Base-by-base conservation (phyloP, 2,888 invertebrate species). In the Lasioglossum calceatum region DNA sequence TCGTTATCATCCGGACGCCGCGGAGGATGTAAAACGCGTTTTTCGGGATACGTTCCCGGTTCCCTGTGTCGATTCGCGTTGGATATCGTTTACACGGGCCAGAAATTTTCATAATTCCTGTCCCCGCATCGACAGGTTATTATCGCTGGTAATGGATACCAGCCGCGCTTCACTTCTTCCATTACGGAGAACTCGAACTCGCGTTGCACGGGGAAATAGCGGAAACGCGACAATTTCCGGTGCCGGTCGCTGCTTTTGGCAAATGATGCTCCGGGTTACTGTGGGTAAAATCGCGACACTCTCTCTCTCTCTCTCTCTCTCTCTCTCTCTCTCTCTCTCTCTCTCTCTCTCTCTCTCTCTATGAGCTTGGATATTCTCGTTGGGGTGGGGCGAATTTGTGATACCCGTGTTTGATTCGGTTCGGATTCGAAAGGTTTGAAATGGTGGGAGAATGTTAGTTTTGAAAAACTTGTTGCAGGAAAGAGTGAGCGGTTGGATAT, bases 61-160 rank as follows among this genome's bases (percentile, higher is more conserved):
- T 16, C n/a, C 16, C 27, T 44, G 39, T 23, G 42, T 39, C 58
- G 4, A 54, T 23, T 54, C 54, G n/a, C 76, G 76, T 19, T 42
- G 64, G 27, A 47, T 77, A 77, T 77, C 77, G 67, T 47, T 64
- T 77, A 23, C 77, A 47, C 44, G 44, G 72, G 67, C 19, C 27
- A 44, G 72, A 64, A 47, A 64, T 67, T 67, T 77, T 67, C 27
- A 47, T 47, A 64, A 67, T 61, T 50, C 76, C 67, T 39, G 42
- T 61, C 32, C 64, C 47, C 54, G 67, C 19, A 67, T 67, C 67
- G 67, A 76, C 50, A 61, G 58, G 76, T 74, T 54, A 50, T 54
- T 75, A 39, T 75, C 75, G 75, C n/a, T 16, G 58, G 39, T 58
- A 75, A 75, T 54, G 75, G 50, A 27, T 73, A 27, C 44, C 44